These are phyloP conservation scores for Agriopis aurantiaria DNA, from an alignment of 2,888 invertebrate species.

Conservation along the genomic window DNA sequence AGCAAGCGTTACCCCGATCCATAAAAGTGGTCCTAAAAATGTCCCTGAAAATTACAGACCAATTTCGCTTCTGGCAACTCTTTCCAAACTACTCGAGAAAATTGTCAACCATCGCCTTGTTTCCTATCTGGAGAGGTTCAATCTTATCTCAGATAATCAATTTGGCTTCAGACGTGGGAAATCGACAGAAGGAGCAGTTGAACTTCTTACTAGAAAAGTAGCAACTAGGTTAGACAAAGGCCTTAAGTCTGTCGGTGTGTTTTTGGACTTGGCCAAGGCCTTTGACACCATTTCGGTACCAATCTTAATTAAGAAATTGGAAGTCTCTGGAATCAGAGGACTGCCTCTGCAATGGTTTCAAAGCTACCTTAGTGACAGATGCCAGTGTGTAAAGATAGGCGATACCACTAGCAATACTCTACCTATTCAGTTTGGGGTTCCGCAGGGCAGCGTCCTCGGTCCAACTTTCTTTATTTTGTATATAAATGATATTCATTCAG, in stretches of 20 bases:
- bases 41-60: conserved; percentile 1
- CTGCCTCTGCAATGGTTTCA: not conserved
- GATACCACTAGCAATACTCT: not conserved
- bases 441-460: not conserved
- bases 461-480: not conserved
- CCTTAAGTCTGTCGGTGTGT: not conserved
- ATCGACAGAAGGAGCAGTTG: not conserved
- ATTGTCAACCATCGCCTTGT: not conserved
- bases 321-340: not conserved
- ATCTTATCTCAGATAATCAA: not conserved
- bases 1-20: not conserved
- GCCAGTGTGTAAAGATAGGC: not conserved
- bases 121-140: not conserved
- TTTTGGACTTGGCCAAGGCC: not conserved
- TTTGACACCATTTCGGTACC: not conserved
- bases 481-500: not conserved
- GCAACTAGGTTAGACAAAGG: not conserved
- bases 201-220: not conserved
- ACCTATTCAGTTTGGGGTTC: not conserved
- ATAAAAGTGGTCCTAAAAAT: not conserved
- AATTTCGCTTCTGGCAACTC: not conserved
- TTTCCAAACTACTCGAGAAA: not conserved
- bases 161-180: not conserved
- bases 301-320: not conserved
- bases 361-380: not conserved